Evolutionary conservation across 2,797 vertebrate species (phyloP), one percentile per base, ranked within the genome.

Genomic region (Periparus ater): DNA sequence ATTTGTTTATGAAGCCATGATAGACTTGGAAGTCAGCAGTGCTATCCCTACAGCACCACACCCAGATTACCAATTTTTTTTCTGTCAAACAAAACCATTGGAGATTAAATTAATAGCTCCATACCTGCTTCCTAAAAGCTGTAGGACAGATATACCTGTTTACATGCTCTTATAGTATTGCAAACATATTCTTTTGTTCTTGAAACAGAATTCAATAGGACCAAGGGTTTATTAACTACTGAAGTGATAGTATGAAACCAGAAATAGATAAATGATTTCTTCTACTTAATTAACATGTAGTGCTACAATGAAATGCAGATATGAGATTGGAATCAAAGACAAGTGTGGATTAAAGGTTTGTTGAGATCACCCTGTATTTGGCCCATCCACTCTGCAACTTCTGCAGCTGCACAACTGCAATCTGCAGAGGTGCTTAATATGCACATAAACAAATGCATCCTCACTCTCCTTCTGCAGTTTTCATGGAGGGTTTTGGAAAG

Each of bases 141-240:
- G 74, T 42, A 58, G 61, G 75, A 89, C 73, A 94, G 66, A 72
- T 53, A 61, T 1, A 3, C 26, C 23, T 61, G 9, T 47, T 85
- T 90, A 67, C 29, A 82, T 82, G 58, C 17, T 79, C 30, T 79
- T 74, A 72, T 66, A 77, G 85, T 62, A 72, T 29, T 73, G 47
- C 58, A 81, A 96, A 79, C 76, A 58, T 45, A 85, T 88, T 72
- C 32, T 80, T 96, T 94, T 95, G 71, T 90, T 85, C 80, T 75
- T 93, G 65, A 77, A 85, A 87, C 29, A 79, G 4, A 51, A 55
- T 72, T 85, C 67, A 62, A 71, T 34, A 88, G 18, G 16, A 79
- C 44, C 91, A 86, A 71, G 78, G 74, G 85, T 89, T 82, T 48
- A 73, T 89, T 87, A 95, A 76, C 70, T 70, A 62, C 76, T 67